Evolutionary conservation across 1,140 invertebrate genomes (phyloP).

Genomic region (Lepidurus packardi): DNA sequence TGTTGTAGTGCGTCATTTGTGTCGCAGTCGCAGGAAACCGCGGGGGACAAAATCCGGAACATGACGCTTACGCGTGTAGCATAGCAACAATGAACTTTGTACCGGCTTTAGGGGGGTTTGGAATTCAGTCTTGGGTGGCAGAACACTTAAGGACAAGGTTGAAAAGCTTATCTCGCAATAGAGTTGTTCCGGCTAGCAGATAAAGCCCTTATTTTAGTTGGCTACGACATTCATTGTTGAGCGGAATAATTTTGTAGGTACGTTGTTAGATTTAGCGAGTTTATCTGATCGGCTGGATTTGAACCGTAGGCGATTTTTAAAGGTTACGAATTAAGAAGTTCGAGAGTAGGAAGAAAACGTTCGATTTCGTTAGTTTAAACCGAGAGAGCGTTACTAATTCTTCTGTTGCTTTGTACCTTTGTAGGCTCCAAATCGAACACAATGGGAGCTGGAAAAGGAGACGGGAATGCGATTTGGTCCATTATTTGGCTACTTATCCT

Average conservation of each 20-base stretch:
- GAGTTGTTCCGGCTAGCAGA: neutral
- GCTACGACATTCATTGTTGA: too few relatives aligned
- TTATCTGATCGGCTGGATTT: too few relatives aligned
- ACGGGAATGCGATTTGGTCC: slow-evolving; percentile 52
- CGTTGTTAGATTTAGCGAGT: too few relatives aligned
- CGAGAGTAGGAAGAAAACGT: too few relatives aligned
- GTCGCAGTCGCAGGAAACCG: neutral
- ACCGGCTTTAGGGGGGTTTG: neutral
- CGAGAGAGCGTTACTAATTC: too few relatives aligned
- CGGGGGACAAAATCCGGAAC: neutral
- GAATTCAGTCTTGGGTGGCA: neutral
- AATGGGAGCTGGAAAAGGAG: slow-evolving; percentile 31
- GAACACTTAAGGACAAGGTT: neutral
- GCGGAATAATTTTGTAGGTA: too few relatives aligned
- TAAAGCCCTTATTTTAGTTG: neutral
- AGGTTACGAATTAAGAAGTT: too few relatives aligned
- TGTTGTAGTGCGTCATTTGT: neutral
- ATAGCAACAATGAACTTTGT: neutral
- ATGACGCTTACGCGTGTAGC: neutral
- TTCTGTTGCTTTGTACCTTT: too few relatives aligned
- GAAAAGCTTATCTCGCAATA: neutral
- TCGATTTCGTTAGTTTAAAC: too few relatives aligned
- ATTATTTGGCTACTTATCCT: slow-evolving; percentile 72
- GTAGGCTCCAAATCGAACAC: neutral
- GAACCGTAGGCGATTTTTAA: too few relatives aligned